These are phyloP conservation scores for Acrocephalus kingi DNA, from an alignment of 2,113 vertebrate species.

Conservation along the genomic window DNA sequence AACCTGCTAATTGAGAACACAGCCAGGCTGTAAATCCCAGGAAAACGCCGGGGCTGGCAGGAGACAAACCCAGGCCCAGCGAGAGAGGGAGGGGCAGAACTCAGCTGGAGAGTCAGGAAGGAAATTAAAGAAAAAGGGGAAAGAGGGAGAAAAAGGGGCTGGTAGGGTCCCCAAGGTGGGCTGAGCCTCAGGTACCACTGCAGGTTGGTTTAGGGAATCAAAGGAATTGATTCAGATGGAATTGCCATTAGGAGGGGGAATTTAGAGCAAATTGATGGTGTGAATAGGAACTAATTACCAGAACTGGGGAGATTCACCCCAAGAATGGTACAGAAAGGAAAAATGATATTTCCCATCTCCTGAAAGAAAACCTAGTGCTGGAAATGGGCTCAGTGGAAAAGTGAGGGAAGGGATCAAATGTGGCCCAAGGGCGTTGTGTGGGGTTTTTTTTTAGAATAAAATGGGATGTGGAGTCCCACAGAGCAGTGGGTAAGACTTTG, in stretches of 20 bases:
- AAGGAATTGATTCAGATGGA: slow-evolving; percentile 18
- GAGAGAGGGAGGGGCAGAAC: neutral
- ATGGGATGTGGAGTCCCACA: neutral
- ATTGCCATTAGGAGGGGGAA: neutral
- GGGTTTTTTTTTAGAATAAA: neutral
- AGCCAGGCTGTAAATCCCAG: slow-evolving; percentile 34
- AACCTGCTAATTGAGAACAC: slow-evolving; percentile 57
- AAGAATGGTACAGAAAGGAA: neutral
- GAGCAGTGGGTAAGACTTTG: neutral
- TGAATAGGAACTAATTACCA: slow-evolving; percentile 29
- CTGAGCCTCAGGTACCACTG: neutral
- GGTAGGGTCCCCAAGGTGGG: neutral
- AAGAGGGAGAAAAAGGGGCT: neutral
- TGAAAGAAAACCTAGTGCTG: neutral
- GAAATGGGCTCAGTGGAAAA: neutral
- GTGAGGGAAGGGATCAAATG: neutral
- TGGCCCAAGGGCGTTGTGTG: neutral
- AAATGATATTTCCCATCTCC: neutral
- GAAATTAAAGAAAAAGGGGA: neutral
- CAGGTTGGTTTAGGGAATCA: slow-evolving; percentile 8
- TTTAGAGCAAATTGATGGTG: neutral
- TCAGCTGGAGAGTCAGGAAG: neutral
- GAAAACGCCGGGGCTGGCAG: neutral
- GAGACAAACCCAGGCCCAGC: neutral
- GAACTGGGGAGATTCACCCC: slow-evolving; percentile 9